Evolutionary conservation across 2,797 vertebrate species (phyloP).

Genomic region (Parauchenoglanis punctatus): DNA sequence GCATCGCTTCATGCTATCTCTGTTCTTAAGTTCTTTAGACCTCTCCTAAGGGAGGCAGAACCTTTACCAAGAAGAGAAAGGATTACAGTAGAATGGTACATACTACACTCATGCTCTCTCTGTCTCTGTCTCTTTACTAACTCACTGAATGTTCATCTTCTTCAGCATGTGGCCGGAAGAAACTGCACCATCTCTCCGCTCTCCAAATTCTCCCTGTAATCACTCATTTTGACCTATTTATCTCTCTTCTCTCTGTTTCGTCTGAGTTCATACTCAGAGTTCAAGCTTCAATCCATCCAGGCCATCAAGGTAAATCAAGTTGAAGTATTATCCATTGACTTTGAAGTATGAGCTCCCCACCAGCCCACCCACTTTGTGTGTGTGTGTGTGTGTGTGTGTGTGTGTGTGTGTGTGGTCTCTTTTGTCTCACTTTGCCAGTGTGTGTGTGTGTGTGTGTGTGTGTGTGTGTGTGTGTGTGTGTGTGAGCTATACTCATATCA

Average conservation of each 20-base stretch:
- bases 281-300: conserved; percentile 61
- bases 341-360: conserved; percentile 58
- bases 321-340: conserved; percentile 60
- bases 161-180: conserved; percentile 7
- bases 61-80: neutral
- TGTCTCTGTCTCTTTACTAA: conserved; percentile 17
- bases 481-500: neutral
- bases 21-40: conserved; percentile 11
- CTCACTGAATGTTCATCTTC: neutral
- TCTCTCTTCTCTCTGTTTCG: conserved; percentile 30
- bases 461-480: conserved; percentile 29
- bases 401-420: neutral
- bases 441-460: conserved; percentile 43
- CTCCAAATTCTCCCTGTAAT: neutral
- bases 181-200: neutral
- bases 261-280: conserved; percentile 25
- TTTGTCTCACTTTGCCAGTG: conserved; percentile 51
- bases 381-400: conserved; percentile 28
- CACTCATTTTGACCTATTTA: conserved; percentile 32
- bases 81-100: conserved; percentile 5
- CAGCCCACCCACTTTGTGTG: conserved; percentile 57
- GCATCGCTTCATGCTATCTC: conserved; percentile 6
- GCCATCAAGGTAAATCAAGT: conserved; percentile 59
- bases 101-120: conserved; percentile 22
- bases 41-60: conserved; percentile 16